Evolutionary conservation across 2,113 vertebrate species (phyloP).

Genomic region (Chlorodrepanis virens): DNA sequence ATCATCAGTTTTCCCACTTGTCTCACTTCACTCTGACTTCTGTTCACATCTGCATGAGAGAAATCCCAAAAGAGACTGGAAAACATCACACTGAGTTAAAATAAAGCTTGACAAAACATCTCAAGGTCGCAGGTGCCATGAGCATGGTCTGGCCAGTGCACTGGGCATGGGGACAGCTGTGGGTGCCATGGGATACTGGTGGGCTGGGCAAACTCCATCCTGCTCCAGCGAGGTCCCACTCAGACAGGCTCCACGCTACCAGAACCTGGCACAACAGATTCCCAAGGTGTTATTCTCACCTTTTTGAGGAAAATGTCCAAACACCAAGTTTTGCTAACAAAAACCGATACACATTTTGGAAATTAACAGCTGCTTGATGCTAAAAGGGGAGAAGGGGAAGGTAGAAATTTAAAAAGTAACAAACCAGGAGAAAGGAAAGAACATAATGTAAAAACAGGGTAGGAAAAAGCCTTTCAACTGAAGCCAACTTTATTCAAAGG

Average conservation of each 20-base stretch:
- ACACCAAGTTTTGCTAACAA: background rate
- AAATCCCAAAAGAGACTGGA: background rate
- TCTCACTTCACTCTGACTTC: background rate
- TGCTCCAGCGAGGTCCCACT: background rate
- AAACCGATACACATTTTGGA: background rate
- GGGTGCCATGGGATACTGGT: background rate
- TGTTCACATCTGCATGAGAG: background rate
- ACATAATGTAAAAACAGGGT: slow-evolving; percentile 28
- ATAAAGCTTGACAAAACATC: background rate
- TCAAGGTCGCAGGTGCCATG: accelerated
- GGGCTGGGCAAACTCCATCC: background rate
- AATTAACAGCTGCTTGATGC: background rate
- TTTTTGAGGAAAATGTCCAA: background rate
- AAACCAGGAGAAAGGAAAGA: slow-evolving; percentile 40
- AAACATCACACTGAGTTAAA: background rate
- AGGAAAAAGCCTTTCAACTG: slow-evolving; percentile 60
- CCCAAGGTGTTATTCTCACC: background rate
- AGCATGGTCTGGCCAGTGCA: background rate
- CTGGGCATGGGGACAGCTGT: background rate
- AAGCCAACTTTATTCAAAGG: slow-evolving; percentile 58
- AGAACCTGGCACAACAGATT: background rate
- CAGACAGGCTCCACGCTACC: accelerated
- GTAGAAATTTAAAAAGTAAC: background rate
- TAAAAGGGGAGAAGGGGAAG: background rate
- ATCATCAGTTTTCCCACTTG: background rate